Evolutionary conservation across 53 echinoderm and acorn worm species (phyloP), one percentile per base, ranked within the genome.

Genomic region (Paracentrotus lividus): DNA sequence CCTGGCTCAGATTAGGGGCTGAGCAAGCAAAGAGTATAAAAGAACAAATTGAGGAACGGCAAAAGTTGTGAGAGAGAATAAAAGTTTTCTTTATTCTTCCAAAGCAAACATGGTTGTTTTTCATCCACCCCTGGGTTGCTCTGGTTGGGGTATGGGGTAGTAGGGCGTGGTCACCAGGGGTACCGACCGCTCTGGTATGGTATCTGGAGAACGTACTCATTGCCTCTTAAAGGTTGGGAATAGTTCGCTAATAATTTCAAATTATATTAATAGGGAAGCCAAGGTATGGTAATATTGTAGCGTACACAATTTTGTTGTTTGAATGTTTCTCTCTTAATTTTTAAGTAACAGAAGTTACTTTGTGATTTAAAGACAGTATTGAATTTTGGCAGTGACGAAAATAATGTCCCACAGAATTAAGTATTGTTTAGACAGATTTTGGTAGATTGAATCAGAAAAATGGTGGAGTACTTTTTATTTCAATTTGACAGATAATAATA

Each of bases 1-100:
- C 72, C 72, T 72, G 72, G 72, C 72, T 20, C 72, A 72, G 72
- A 72, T 72, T 72, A 72, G 40, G 38, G 72, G 40, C 72, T 40
- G 72, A 72, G 72, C 40, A 72, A 72, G 72, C 72, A 72, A 40
- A 20, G 72, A 40, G 72, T 18, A 72, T 72, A 72, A 40, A 72
- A 72, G 72, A 72, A 38, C 27, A 66, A 38, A 72, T 13, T 5
- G 72, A 40, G 40, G 36, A 72, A 38, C 40, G 72, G 72, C 72
- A 72, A 72, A 72, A 40, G 14, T 72, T 69, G 3, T 20, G 72
- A 72, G 72, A 72, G 72, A 72, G 72, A 72, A 72, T 27, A 72
- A 72, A 36, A 69, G 40, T 36, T 36, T 72, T 72, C 72, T 40
- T 72, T 72, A 72, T 72, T 72, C 18, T 72, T 72, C 72, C 42